Base-by-base conservation (phyloP, 1,140 invertebrate genomes). In the Portunus trituberculatus region DNA sequence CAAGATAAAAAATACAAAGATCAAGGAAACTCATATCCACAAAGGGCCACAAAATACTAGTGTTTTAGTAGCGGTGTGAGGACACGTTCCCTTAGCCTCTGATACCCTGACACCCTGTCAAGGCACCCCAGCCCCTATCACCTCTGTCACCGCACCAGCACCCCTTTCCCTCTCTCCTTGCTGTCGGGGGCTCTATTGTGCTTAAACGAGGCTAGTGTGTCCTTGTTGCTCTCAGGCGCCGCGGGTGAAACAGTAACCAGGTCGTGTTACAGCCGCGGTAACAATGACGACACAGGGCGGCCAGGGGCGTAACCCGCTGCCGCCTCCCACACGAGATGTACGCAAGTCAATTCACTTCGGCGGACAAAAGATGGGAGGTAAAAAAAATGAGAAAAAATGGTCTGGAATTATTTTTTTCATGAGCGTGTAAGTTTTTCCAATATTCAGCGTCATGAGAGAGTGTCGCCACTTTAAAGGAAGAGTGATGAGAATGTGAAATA, bases 241-340 rank as follows among this genome's bases (percentile, higher is more conserved):
- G 28, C 32, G 28, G 59, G 32, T 31, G 90, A 16, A 91, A 91
- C 52, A 91, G 90, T 91, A 91, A 91, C 90, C 90, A 32, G 90
- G 12, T 91, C 90, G 90, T 91, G 90, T 91, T 91, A 91, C 90
- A 32, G 25, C n/a, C 28, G 48, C 29, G 59, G 90, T 39, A 76
- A 59, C 59, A 91, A 76, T 59, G 67, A 59, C 52, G 16, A 59
- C 28, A 12, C n/a, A 29, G 28, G 90, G 39, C n/a, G 48, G 67
- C 28, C 90, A 91, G 52, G 90, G 90, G 59, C 90, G 90, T 91
- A 91, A 76, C 90, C 90, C 90, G 12, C 90, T 6, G 4, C n/a
- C 29, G 16, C 3, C 29, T 32, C 29, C 90, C 59, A 76, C 28
- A 91, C 4, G 89, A 91, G 45, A 91, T 91, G 89, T 46, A 91